Evolutionary conservation across 2,888 invertebrate genomes (phyloP), one percentile per base, ranked within the genome.

Genomic region (Drosophila paracracens): DNA sequence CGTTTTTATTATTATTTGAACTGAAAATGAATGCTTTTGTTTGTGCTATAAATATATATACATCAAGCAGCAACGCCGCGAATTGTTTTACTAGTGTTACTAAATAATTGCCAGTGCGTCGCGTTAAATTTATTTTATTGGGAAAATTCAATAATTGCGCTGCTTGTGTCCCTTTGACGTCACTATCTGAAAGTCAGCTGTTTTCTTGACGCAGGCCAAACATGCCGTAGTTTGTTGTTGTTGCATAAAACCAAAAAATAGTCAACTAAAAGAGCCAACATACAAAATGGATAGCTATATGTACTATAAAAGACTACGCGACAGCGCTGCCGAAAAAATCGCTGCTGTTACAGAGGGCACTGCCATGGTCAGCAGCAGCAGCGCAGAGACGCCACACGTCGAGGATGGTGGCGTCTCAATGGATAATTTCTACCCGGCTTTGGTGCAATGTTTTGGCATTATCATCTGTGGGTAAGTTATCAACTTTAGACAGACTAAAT

Each of bases 401-500:
- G 91, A 90, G 31, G 89, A 92, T 74, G 82, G 86, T 64, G 83
- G 84, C 61, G 92, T 93, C 46, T 92, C 93, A 35, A 95, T 96
- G 89, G 96, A 97, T 88, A 97, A 98, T 91, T 95, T 99, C 38
- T 98, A 98, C 94, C 97, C 98, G 71, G 98, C 98, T 13, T 93
- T 99, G 72, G 95, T 97, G 76, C 97, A 98, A 94, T 98, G 98
- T 92, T 99, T 99, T 93, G 97, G 96, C 51, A 96, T 98, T 61
- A 98, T 98, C 89, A 94, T 98, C 83, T 97, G 97, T 92, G 98
- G 98, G 97, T 98, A 94, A 95, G 95, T 94, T 10, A 35, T n/a
- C 35, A 38, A n/a, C 8, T 10, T 21, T 16, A 16, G 21, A 1
- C 5, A 21, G 46, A 13, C n/a, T 7, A 21, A n/a, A n/a, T 10